Percentiles rank a stretch among this genome's conserved stretches.
Conservation (phyloP, 92 coral and sea anemone species). For the Porites cylindrica region DNA sequence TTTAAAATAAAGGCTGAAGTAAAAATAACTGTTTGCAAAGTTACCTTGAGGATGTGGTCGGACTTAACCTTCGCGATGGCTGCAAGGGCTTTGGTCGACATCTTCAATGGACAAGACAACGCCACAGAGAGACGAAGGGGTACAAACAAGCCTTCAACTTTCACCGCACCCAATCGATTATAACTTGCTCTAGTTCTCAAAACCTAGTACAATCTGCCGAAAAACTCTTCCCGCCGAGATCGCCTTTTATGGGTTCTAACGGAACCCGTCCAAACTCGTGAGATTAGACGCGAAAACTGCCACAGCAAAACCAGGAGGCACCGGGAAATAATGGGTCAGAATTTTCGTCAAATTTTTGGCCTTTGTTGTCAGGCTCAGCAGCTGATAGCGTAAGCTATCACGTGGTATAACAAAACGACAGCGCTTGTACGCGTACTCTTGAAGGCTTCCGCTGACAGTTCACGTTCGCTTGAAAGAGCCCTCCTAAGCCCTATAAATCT, state of each 20-base stretch:
- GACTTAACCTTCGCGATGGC: constrained; percentile 97
- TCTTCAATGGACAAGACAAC: constrained; percentile 81
- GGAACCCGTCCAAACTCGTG: constrained; percentile 37
- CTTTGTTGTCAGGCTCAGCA: constrained; percentile 96
- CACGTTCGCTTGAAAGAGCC: no score
- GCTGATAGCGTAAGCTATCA: constrained; percentile 85
- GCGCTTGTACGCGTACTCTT: constrained; percentile 64
- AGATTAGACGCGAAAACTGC: constrained; percentile 28
- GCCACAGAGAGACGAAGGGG: constrained; percentile 93
- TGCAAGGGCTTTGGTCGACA: constrained; percentile 95
- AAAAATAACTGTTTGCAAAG: constrained; percentile 11
- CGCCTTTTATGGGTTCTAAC: constrained; percentile 24
- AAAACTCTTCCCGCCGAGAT: constrained; percentile 30
- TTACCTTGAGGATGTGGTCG: constrained; percentile 93
- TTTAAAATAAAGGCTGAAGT: not conserved
- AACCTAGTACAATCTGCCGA: constrained; percentile 26
- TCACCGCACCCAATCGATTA: constrained; percentile 94
- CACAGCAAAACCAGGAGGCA: constrained; percentile 81
- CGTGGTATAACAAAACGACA: constrained; percentile 79
- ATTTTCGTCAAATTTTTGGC: constrained; percentile 76
- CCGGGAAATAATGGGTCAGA: constrained; percentile 85
- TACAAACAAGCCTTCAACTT: constrained; percentile 83
- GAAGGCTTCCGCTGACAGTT: constrained; percentile 54
- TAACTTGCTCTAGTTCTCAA: constrained; percentile 29
- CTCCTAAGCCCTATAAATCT: no score